These are phyloP conservation scores for Enteromius anoplus DNA, from an alignment of 2,797 vertebrate species.

Conservation along the genomic window DNA sequence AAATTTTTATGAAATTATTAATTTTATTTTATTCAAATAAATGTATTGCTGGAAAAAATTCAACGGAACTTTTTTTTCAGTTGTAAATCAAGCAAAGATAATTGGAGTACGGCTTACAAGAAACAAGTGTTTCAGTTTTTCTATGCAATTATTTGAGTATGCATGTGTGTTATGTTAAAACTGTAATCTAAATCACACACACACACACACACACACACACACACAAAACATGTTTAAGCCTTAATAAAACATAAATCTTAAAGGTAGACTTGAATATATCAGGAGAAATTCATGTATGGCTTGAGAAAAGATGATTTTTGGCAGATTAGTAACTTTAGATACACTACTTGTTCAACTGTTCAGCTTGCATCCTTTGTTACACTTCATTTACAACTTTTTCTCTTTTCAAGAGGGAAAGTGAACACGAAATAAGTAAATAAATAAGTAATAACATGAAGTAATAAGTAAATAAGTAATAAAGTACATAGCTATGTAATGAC, in stretches of 20 bases:
- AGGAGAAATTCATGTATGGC: not conserved
- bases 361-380: not conserved
- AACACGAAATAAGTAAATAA: not conserved
- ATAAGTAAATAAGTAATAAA: not conserved
- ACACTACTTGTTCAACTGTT: not conserved
- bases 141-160: not conserved
- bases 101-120: not conserved
- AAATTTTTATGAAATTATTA: too few relatives aligned
- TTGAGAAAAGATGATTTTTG: not conserved
- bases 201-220: too few relatives aligned
- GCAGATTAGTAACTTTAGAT: not conserved
- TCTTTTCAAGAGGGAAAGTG: not conserved
- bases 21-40: too few relatives aligned
- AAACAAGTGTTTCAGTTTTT: not conserved
- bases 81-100: not conserved
- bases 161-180: too few relatives aligned
- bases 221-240: too few relatives aligned
- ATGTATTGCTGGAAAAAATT: too few relatives aligned
- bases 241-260: too few relatives aligned
- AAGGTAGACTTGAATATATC: not conserved
- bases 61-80: not conserved
- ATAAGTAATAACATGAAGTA: too few relatives aligned
- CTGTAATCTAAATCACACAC: too few relatives aligned
- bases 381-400: too few relatives aligned
- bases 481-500: not conserved